Conservation (phyloP, 1,140 invertebrate genomes). For the Episyrphus balteatus region DNA sequence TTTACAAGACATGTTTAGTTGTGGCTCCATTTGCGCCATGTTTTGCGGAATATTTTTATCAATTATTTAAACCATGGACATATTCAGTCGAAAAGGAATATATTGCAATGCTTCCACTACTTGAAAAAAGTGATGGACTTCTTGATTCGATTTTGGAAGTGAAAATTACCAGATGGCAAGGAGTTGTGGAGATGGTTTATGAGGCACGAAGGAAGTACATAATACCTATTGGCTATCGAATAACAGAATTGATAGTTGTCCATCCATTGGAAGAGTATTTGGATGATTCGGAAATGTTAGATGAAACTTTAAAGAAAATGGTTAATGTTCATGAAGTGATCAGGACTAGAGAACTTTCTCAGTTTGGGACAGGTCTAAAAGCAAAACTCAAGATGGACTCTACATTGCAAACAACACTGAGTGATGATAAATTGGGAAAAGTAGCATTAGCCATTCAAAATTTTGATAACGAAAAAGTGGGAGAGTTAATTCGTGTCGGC, state of each 20-base stretch:
- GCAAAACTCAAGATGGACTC: constrained; percentile 74
- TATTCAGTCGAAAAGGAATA: constrained; percentile 40
- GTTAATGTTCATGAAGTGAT: constrained; percentile 78
- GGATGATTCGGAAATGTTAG: constrained; percentile 61
- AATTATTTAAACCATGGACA: constrained; percentile 51
- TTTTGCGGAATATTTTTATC: constrained; percentile 87
- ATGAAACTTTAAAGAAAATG: constrained; percentile 66
- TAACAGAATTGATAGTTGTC: constrained; percentile 87
- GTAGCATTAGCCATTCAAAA: constrained; percentile 67
- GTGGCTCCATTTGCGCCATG: constrained; percentile 95
- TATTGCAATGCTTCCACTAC: constrained; percentile 79
- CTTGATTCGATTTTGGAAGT: constrained; percentile 78
- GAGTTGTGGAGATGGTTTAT: constrained; percentile 82
- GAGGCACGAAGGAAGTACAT: constrained; percentile 80
- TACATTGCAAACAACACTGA: constrained; percentile 57
- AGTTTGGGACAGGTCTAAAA: constrained; percentile 76
- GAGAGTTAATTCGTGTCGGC: constrained; percentile 57
- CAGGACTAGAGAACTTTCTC: constrained; percentile 75
- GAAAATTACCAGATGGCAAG: constrained; percentile 81
- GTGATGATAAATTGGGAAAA: constrained; percentile 76
- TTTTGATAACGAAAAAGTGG: constrained; percentile 62
- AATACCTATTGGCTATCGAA: constrained; percentile 85
- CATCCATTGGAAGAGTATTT: constrained; percentile 66
- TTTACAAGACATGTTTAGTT: constrained; percentile 51
- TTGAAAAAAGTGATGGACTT: constrained; percentile 51